Evolutionary conservation across 2,888 invertebrate species (phyloP).

Genomic region (Caenorhabditis afra): DNA sequence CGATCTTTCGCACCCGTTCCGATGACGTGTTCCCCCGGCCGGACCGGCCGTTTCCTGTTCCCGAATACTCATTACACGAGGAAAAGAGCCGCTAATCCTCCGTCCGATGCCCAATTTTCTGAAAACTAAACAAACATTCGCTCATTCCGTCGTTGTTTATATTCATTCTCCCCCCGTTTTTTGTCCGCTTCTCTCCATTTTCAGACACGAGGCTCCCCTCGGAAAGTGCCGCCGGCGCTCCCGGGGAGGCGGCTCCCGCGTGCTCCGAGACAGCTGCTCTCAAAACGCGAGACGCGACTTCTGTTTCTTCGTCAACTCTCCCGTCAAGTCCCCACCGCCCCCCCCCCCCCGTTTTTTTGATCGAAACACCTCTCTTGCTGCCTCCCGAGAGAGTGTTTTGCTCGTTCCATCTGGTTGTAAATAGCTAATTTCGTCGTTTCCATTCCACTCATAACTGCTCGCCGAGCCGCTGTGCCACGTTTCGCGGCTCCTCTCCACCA

Average conservation of each 20-base stretch:
- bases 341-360: conserved; percentile 5
- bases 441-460: background rate
- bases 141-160: conserved; percentile 12
- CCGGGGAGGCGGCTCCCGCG: conserved; percentile 3
- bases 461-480: too few species aligned
- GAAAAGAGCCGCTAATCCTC: background rate
- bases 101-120: background rate
- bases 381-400: background rate
- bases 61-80: conserved; percentile 15
- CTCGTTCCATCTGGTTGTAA: conserved; percentile 9
- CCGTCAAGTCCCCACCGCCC: background rate
- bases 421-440: conserved; percentile 6
- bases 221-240: too few species aligned
- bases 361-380: conserved; percentile 5
- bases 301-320: conserved; percentile 30
- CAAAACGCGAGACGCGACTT: background rate
- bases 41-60: conserved; percentile 1
- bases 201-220: background rate
- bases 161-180: conserved; percentile 4
- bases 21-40: background rate
- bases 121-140: conserved; percentile 30
- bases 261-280: conserved; percentile 29
- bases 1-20: conserved; percentile 15
- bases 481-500: background rate
- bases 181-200: background rate